Evolutionary conservation across 2,113 vertebrate species (phyloP).

Genomic region (Lota lota): DNA sequence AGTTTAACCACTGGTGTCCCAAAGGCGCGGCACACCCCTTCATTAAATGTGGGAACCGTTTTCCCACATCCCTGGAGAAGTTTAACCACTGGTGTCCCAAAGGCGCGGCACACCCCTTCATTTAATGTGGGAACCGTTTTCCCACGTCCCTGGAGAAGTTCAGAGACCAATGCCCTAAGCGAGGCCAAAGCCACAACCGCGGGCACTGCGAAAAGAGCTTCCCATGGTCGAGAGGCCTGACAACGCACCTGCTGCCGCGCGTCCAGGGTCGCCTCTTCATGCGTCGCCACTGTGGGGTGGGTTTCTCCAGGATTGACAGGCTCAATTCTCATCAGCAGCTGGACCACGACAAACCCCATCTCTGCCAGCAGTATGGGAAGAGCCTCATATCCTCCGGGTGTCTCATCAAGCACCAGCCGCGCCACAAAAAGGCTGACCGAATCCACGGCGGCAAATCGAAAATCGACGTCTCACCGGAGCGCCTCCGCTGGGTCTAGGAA

Average conservation of each 20-base stretch:
- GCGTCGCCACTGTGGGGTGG: slow-evolving; percentile 62
- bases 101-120: slow-evolving; percentile 62
- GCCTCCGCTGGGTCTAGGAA: too few species aligned
- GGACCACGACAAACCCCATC: slow-evolving; percentile 65
- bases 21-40: slow-evolving; percentile 60
- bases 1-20: too few species aligned
- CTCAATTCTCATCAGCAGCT: slow-evolving; percentile 69
- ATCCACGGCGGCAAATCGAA: slow-evolving; percentile 39
- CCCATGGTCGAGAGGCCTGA: slow-evolving; percentile 57
- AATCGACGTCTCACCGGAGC: slow-evolving; percentile 31
- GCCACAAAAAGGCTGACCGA: slow-evolving; percentile 49
- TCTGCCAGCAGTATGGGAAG: slow-evolving; percentile 63
- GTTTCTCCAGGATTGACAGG: slow-evolving; percentile 65
- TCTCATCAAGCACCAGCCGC: slow-evolving; percentile 61
- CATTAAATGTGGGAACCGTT: not conserved
- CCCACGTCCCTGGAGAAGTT: slow-evolving; percentile 64
- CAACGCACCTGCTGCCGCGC: slow-evolving; percentile 62
- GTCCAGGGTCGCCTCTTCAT: slow-evolving; percentile 64
- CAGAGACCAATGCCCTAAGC: slow-evolving; percentile 60
- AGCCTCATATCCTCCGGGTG: slow-evolving; percentile 66
- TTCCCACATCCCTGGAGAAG: too few species aligned
- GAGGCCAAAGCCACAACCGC: slow-evolving; percentile 49
- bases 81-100: too few species aligned
- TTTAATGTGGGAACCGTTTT: slow-evolving; percentile 67
- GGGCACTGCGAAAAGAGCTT: slow-evolving; percentile 63